Conservation (phyloP, 2,888 invertebrate species). For the Danaus chrysippus region DNA sequence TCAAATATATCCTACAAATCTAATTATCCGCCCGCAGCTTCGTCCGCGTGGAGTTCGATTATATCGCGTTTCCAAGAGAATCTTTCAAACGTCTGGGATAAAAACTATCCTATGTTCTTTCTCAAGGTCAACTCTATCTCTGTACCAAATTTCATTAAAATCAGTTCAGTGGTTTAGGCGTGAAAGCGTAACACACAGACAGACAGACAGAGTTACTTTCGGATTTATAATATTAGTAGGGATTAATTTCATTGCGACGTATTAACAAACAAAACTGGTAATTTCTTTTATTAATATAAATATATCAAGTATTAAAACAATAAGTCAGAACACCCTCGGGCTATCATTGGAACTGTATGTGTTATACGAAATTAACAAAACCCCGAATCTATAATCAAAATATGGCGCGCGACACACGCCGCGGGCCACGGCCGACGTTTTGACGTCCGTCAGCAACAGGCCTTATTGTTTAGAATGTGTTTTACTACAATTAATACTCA, state of each 20-base stretch:
- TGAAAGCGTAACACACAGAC: too few relatives aligned
- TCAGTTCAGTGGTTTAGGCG: too few relatives aligned
- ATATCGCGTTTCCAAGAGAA: too few relatives aligned
- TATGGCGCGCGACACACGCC: constrained; percentile 22
- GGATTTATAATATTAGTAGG: too few relatives aligned
- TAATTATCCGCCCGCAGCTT: too few relatives aligned
- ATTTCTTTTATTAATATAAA: neutral
- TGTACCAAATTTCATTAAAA: too few relatives aligned
- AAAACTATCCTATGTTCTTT: too few relatives aligned
- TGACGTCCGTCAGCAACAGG: constrained; percentile 24
- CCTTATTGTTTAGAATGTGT: constrained; percentile 6
- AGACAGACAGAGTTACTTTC: too few relatives aligned
- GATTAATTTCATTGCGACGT: neutral
- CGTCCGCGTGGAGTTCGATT: too few relatives aligned
- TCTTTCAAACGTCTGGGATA: too few relatives aligned
- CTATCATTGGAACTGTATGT: constrained; percentile 2
- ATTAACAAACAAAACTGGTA: neutral
- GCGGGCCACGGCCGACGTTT: constrained; percentile 23
- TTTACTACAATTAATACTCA: neutral
- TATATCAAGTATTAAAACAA: neutral
- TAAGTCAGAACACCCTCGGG: neutral
- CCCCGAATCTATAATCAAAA: constrained; percentile 1
- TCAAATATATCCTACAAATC: too few relatives aligned
- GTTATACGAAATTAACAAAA: constrained; percentile 2
- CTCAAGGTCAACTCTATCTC: too few relatives aligned